Evolutionary conservation across 2,797 vertebrate genomes (phyloP), one percentile per base, ranked within the genome.

Genomic region (Neostethus bicornis): DNA sequence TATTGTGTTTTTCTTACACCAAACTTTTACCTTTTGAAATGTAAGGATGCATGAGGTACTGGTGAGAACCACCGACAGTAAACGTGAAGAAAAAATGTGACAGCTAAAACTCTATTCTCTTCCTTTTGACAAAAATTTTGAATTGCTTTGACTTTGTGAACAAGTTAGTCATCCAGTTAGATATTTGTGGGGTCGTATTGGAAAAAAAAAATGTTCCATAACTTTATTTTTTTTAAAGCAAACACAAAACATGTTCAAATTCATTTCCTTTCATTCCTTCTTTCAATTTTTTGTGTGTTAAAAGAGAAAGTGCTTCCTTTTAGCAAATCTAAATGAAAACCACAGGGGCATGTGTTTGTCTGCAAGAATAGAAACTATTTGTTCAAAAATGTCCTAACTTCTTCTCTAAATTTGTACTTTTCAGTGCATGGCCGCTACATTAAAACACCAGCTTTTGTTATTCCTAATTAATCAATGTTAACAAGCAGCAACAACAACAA

Each of bases 1-100:
- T 26, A 12, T 38, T 50, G 35, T 21, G 34, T 61, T 62, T 46
- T 62, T 47, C 26, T 51, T 39, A n/a, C 49, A 48, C 59, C 20
- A 73, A 70, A 68, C 35, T 56, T 43, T 45, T 51, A n/a, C 23
- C 52, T 73, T 34, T 65, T 34, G 64, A 53, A 66, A 1, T 55
- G 35, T 52, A 60, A 32, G 16, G 25, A 54, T 45, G 11, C 47
- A 24, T 57, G 65, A 13, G 19, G 38, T 67, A 63, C 56, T 58
- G 58, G 25, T 41, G 29, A 69, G 16, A 19, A 71, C 47, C 37
- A 46, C 29, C 14, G 23, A 48, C 60, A 49, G 62, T 57, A 51
- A 57, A 14, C 41, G 4, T 12, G 9, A 21, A 55, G 23, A n/a
- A 34, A 32, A 31, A 32, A 32, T 54, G 39, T 72, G 54, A 43